phyloP scores from a whole-genome alignment of 2,888 invertebrate species.

The Oscheius sp. region DNA sequence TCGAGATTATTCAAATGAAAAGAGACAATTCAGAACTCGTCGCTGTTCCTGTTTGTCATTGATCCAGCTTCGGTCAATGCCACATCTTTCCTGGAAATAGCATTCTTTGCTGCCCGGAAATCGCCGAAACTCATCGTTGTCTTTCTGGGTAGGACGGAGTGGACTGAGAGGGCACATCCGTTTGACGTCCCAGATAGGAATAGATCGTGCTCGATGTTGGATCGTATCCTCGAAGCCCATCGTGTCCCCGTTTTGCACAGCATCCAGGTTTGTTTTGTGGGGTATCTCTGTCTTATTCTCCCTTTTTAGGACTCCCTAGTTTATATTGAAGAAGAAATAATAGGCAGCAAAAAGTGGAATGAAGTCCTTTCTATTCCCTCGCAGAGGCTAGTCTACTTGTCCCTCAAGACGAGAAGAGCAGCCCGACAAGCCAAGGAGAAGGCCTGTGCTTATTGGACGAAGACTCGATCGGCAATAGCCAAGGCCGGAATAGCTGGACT shows the following conservation, averaged over 20 bases:
- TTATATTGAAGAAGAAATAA: slow-evolving; percentile 70
- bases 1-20: background rate
- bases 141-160: slow-evolving; percentile 63
- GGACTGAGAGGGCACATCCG: slow-evolving; percentile 71
- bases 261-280: slow-evolving; percentile 39
- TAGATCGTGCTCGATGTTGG: slow-evolving; percentile 68
- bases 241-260: slow-evolving; percentile 61
- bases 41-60: slow-evolving; percentile 72
- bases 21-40: slow-evolving; percentile 63
- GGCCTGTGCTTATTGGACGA: slow-evolving; percentile 35
- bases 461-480: slow-evolving; percentile 40
- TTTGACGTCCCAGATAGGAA: slow-evolving; percentile 69
- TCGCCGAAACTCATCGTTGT: slow-evolving; percentile 59
- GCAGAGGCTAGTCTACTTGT: slow-evolving; percentile 68
- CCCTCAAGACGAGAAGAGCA: slow-evolving; percentile 55
- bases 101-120: slow-evolving; percentile 71
- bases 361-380: slow-evolving; percentile 60
- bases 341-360: slow-evolving; percentile 63
- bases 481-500: slow-evolving; percentile 40
- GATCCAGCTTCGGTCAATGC: slow-evolving; percentile 73
- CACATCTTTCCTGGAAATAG: slow-evolving; percentile 72
- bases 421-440: slow-evolving; percentile 40
- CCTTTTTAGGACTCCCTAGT: slow-evolving; percentile 64
- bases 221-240: slow-evolving; percentile 69
- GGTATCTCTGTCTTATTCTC: background rate